phyloP scores from a whole-genome alignment of 2,797 vertebrate genomes.

The Petrocephalus sullivani region DNA sequence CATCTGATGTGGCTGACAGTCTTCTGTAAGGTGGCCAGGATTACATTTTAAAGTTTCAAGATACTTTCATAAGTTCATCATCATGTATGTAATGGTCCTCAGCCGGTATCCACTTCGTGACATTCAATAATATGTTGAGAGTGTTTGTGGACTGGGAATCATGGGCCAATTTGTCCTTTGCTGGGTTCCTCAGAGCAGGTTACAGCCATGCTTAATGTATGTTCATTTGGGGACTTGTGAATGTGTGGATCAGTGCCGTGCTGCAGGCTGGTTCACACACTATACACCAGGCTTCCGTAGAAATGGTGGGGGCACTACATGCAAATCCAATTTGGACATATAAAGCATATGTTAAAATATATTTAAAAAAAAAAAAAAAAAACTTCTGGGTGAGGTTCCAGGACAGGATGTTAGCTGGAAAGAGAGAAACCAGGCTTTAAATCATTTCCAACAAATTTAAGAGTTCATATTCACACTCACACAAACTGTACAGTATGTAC shows the following conservation, averaged over 20 bases:
- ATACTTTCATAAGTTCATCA: neutral
- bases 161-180: neutral
- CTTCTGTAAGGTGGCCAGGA: neutral
- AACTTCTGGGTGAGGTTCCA: neutral
- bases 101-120: neutral
- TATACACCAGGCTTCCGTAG: neutral
- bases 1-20: neutral
- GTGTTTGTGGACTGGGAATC: neutral
- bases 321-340: neutral
- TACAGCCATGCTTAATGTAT: neutral
- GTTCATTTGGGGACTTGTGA: neutral
- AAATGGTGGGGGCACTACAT: neutral
- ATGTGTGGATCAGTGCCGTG: neutral
- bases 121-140: neutral
- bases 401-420: conserved; percentile 9
- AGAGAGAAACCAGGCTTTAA: neutral
- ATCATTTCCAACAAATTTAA: neutral
- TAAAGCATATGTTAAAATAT: neutral
- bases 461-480: neutral
- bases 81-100: neutral
- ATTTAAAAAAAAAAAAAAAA: neutral
- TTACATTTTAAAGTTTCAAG: neutral
- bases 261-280: neutral
- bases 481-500: neutral
- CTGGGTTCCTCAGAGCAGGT: neutral